Evolutionary conservation across 2,797 vertebrate species (phyloP).

Genomic region (Meriones psammophilus): DNA sequence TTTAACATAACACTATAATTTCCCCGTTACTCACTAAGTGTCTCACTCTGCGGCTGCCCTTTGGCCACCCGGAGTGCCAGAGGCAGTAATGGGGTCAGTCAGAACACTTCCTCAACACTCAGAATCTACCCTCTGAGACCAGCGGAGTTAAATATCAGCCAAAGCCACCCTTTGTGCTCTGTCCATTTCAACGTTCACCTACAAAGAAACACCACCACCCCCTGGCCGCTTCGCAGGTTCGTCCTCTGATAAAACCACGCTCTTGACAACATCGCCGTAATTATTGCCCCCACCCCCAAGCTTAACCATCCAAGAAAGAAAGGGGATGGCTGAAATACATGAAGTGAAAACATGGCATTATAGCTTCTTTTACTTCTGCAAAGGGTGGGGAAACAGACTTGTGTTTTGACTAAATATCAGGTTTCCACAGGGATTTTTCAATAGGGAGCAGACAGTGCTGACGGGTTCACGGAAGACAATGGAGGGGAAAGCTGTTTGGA

Average conservation of each 20-base stretch:
- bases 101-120: conserved; percentile 80
- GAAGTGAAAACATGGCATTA: conserved; percentile 86
- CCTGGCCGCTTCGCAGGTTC: conserved; percentile 45
- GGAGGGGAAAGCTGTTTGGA: conserved; percentile 90
- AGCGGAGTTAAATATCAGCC: conserved; percentile 14
- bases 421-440: conserved; percentile 85
- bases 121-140: conserved; percentile 23
- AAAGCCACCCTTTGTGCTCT: not conserved
- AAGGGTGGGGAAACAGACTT: conserved; percentile 83
- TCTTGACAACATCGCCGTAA: conserved; percentile 76
- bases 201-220: conserved; percentile 68
- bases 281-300: conserved; percentile 69
- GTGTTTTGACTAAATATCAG: conserved; percentile 88
- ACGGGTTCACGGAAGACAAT: conserved; percentile 85
- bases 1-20: conserved; percentile 71
- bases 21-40: not conserved
- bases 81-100: conserved; percentile 83
- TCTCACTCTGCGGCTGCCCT: conserved; percentile 84
- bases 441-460: conserved; percentile 86
- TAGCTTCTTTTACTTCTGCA: conserved; percentile 81
- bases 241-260: conserved; percentile 79
- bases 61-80: conserved; percentile 80
- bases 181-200: not conserved
- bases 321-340: conserved; percentile 85
- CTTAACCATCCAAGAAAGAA: conserved; percentile 80